These are phyloP conservation scores for Antheraea pernyi DNA, from an alignment of 1,140 invertebrate genomes.

Conservation along the genomic window DNA sequence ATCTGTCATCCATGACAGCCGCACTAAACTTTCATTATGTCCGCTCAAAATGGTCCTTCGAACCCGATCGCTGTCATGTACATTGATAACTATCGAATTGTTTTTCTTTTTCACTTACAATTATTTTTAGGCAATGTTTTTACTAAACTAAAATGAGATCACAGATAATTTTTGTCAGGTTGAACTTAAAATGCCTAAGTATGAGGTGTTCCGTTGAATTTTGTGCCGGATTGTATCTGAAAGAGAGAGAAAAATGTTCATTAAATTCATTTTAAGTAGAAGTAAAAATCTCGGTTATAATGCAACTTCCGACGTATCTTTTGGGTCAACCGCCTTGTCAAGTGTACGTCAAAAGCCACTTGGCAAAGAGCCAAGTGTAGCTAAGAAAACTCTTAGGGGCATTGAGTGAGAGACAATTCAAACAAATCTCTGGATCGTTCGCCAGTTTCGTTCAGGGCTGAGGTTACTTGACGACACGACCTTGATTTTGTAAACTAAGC, in stretches of 20 bases:
- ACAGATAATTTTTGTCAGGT: conserved; percentile 75
- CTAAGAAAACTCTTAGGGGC: conserved; percentile 47
- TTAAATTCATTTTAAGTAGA: conserved; percentile 15
- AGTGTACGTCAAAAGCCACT: conserved; percentile 55
- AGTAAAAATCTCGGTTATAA: conserved; percentile 19
- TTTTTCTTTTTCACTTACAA: conserved; percentile 14
- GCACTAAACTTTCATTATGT: conserved; percentile 40
- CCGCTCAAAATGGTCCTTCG: conserved; percentile 47
- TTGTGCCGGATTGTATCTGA: conserved; percentile 50
- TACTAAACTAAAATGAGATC: conserved; percentile 66
- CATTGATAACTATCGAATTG: not conserved
- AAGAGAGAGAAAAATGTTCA: conserved; percentile 39
- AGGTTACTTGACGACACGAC: not conserved
- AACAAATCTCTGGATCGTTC: conserved; percentile 22
- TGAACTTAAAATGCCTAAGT: conserved; percentile 60
- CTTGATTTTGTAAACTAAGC: too few species aligned
- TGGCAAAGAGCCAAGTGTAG: conserved; percentile 51
- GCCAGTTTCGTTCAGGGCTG: not conserved
- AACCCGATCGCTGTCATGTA: conserved; percentile 28
- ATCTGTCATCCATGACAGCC: conserved; percentile 72
- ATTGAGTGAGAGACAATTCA: conserved; percentile 47
- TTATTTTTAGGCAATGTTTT: conserved; percentile 26
- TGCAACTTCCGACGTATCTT: conserved; percentile 43
- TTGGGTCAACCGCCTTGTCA: conserved; percentile 66
- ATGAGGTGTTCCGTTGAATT: conserved; percentile 60